phyloP scores from a whole-genome alignment of 2,797 vertebrate genomes.

The Lemur catta region DNA sequence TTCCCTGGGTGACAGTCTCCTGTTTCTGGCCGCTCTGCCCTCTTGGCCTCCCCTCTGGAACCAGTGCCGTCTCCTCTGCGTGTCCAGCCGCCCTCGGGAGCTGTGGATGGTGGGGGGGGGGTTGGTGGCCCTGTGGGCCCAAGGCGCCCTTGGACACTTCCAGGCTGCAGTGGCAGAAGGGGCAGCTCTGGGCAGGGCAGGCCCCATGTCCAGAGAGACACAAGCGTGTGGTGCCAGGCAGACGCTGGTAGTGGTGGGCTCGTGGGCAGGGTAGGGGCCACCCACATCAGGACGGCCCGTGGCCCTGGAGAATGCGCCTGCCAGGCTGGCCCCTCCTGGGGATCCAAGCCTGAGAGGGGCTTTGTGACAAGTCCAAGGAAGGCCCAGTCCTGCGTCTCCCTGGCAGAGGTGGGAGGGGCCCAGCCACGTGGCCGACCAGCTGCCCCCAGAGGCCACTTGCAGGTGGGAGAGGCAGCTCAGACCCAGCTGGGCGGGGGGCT shows the following conservation, averaged over 20 bases:
- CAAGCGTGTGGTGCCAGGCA: background rate
- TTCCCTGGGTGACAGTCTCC: background rate
- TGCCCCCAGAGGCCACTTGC: background rate
- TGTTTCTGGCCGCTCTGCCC: background rate
- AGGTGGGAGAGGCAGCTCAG: background rate
- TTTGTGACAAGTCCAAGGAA: background rate
- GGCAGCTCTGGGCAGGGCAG: too few relatives aligned
- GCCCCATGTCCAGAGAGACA: background rate
- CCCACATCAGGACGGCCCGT: rapidly evolving
- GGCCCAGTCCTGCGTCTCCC: background rate
- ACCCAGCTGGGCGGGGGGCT: background rate
- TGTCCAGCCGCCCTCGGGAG: background rate
- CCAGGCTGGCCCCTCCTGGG: background rate
- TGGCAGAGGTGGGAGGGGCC: too few relatives aligned
- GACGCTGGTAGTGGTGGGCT: background rate
- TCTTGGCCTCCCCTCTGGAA: background rate
- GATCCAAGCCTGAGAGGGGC: background rate
- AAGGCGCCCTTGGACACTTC: background rate
- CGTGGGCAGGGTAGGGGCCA: rapidly evolving
- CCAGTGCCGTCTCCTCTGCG: background rate
- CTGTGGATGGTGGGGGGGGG: background rate
- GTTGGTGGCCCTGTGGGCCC: background rate
- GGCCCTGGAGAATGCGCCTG: too few relatives aligned
- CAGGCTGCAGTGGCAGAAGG: background rate
- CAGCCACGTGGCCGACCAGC: background rate